A percentile compares a stretch with the other conserved stretches of the same genome.
phyloP scores from a whole-genome alignment of 2,888 invertebrate genomes.

The Pecten maximus region DNA sequence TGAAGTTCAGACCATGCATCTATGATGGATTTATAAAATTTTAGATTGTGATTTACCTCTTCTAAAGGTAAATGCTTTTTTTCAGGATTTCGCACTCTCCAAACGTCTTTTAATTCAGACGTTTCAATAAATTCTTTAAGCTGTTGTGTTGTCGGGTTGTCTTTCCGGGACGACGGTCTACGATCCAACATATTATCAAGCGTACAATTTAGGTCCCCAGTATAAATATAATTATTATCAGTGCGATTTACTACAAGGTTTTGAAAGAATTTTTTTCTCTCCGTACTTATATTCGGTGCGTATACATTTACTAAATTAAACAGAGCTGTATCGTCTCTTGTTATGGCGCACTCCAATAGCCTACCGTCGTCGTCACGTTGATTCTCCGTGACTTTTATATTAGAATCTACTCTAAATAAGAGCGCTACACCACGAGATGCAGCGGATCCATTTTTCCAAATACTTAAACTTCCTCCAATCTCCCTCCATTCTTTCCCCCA shows the following conservation, averaged over 20 bases:
- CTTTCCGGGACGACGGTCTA: too few species aligned
- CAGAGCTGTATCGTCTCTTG: not conserved
- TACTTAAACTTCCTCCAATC: not conserved
- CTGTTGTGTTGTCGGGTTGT: too few species aligned
- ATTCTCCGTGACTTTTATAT: not conserved
- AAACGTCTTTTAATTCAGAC: not conserved
- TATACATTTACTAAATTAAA: not conserved
- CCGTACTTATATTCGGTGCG: not conserved
- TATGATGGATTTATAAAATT: too few species aligned
- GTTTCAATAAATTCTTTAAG: too few species aligned
- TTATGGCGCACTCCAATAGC: not conserved
- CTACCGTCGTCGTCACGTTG: not conserved
- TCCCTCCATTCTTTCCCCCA: not conserved
- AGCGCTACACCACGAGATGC: not conserved
- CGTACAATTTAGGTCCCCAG: not conserved
- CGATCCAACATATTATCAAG: not conserved
- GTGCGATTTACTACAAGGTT: not conserved
- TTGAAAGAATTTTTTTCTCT: not conserved
- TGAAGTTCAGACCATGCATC: too few species aligned
- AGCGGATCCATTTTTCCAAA: constrained; percentile 6
- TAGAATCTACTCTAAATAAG: not conserved
- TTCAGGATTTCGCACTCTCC: not conserved
- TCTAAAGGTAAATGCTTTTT: not conserved
- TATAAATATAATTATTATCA: not conserved
- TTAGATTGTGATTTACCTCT: too few species aligned